Evolutionary conservation across 2,797 vertebrate genomes (phyloP), one percentile per base, ranked within the genome.

Genomic region (Pygocentrus nattereri): DNA sequence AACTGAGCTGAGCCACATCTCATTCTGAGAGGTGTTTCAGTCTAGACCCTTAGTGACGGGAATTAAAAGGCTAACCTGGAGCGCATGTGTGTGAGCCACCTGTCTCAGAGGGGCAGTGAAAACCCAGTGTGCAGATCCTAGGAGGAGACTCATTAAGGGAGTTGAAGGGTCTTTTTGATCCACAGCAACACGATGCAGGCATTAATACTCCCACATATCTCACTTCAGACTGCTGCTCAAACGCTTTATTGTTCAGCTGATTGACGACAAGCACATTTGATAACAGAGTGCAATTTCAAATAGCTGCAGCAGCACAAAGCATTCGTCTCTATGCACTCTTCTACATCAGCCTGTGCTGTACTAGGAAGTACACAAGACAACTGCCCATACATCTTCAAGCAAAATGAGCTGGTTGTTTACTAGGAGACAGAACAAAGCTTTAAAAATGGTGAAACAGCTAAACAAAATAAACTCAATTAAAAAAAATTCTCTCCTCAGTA

Each of bases 201-300:
- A 86, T 86, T 86, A 88, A 76, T 38, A 86, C 86, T 74, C 84
- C 86, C 85, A 88, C 82, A 65, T 74, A 65, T 76, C 81, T 79
- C 82, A 76, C 83, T 85, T 80, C 73, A 87, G 73, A 84, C 74
- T 82, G 52, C 58, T 78, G 77, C 79, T 82, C 71, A 74, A 85
- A 77, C 25, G 11, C 64, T 80, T 84, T 79, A 76, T 58, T 76
- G 75, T 78, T 81, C 58, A 52, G 31, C 74, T 70, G 34, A 81
- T 67, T 84, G 82, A 82, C 82, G 54, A 74, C 19, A 61, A 62
- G 68, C 25, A 68, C 56, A 68, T 78, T 77, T 82, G 77, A 76
- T 80, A 82, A 81, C 65, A 70, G 56, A 59, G 72, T 27, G 77
- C 71, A 74, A 81, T 38, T 56, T 69, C 76, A 67, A 82, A 77